These are phyloP conservation scores for Drosophila testacea DNA, from an alignment of 2,888 invertebrate genomes.

Conservation along the genomic window DNA sequence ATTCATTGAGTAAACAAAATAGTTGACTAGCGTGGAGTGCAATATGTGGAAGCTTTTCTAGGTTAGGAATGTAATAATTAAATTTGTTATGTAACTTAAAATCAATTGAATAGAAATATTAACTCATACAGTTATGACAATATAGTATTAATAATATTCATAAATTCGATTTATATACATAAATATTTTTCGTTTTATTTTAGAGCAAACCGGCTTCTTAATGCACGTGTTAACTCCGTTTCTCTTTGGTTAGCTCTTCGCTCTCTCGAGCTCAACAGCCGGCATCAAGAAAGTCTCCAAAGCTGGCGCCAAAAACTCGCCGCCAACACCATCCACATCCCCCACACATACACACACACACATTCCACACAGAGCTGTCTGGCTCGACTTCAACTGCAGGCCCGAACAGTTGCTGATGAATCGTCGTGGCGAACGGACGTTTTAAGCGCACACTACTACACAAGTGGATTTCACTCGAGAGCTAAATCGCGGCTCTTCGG, in stretches of 20 bases:
- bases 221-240: conserved; percentile 1
- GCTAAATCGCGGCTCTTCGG: conserved; percentile 35
- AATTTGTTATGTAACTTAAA: no score
- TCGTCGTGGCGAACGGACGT: conserved; percentile 64
- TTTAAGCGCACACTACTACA: conserved; percentile 36
- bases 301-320: conserved; percentile 70
- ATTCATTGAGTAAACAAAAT: neutral
- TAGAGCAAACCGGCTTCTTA: conserved; percentile 9
- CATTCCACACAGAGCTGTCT: conserved; percentile 47
- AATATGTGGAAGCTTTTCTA: neutral
- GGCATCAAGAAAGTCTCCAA: conserved; percentile 65
- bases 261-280: conserved; percentile 34
- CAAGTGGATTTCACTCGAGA: conserved; percentile 6
- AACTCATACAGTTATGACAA: no score
- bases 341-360: conserved; percentile 25
- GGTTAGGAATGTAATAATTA: neutral
- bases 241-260: neutral
- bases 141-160: no score
- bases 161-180: neutral
- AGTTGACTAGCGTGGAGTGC: neutral
- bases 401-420: conserved; percentile 70
- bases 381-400: conserved; percentile 49
- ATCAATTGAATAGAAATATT: no score
- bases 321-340: conserved; percentile 67
- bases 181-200: neutral